A percentile compares a stretch with the other conserved stretches of the same genome.
Evolutionary conservation across 2,113 vertebrate genomes (phyloP).

Genomic region (Myrmecobius fasciatus): DNA sequence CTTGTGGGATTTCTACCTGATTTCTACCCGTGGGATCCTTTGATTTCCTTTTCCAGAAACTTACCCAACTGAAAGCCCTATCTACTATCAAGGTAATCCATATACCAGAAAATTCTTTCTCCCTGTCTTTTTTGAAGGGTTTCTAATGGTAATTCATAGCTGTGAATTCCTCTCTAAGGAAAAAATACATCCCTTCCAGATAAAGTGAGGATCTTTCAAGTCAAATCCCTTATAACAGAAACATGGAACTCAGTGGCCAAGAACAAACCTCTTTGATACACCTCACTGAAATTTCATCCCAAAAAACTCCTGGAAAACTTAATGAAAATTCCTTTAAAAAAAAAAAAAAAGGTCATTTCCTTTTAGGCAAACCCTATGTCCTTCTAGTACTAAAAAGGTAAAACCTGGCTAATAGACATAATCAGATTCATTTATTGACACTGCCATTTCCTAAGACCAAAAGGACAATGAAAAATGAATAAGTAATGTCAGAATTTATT

Average conservation of each 20-base stretch:
- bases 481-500: not conserved
- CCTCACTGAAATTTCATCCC: not conserved
- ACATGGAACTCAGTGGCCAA: not conserved
- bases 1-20: too few species aligned
- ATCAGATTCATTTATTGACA: not conserved
- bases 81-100: not conserved
- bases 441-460: not conserved
- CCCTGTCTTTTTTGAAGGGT: not conserved
- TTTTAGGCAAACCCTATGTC: not conserved
- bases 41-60: not conserved
- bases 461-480: not conserved
- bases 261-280: not conserved
- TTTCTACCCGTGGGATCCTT: not conserved
- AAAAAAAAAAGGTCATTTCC: not conserved
- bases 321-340: not conserved
- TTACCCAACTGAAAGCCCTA: not conserved
- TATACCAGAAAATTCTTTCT: not conserved
- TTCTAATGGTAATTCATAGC: not conserved
- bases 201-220: not conserved
- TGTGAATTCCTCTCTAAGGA: not conserved
- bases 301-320: not conserved
- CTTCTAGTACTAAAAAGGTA: not conserved
- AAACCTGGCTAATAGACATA: not conserved
- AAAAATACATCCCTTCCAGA: not conserved
- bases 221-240: not conserved